Evolutionary conservation across 2,888 invertebrate genomes (phyloP).

Genomic region (Drosophila nr. perissopoda): DNA sequence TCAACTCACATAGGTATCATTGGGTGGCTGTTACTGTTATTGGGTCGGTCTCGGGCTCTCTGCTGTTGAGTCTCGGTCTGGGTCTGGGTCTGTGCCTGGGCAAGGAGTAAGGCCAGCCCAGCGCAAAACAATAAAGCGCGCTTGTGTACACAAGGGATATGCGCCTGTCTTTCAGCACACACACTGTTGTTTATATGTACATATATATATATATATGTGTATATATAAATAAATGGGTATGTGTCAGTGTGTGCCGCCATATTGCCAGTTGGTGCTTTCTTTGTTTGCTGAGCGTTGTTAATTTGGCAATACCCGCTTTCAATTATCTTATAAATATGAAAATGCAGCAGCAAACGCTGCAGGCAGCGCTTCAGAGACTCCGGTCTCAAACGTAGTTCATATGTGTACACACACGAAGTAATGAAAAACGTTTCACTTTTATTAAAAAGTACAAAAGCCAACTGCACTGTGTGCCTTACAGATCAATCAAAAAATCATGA

Average conservation of each 20-base stretch:
- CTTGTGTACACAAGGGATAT: constrained; percentile 83
- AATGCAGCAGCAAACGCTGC: constrained; percentile 79
- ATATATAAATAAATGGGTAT: constrained; percentile 14
- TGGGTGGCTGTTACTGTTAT: constrained; percentile 52
- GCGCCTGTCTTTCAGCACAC: constrained; percentile 69
- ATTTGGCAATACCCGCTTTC: constrained; percentile 84
- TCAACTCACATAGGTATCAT: constrained; percentile 49
- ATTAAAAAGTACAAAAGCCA: constrained; percentile 71
- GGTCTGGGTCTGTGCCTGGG: constrained; percentile 20
- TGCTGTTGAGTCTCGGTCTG: constrained; percentile 1
- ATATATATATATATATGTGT: constrained; percentile 17
- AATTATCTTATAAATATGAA: constrained; percentile 84
- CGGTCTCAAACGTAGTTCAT: constrained; percentile 26
- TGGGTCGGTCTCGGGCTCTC: constrained; percentile 5
- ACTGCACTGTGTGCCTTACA: constrained; percentile 81
- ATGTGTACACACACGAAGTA: constrained; percentile 49
- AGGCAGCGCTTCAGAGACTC: constrained; percentile 45
- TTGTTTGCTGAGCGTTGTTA: constrained; percentile 82
- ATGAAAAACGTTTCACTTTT: constrained; percentile 79
- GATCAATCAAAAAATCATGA: constrained; percentile 83
- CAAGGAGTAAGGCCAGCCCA: constrained; percentile 65
- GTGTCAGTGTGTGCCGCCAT: constrained; percentile 59
- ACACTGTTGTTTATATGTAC: constrained; percentile 19
- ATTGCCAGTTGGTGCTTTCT: constrained; percentile 64
- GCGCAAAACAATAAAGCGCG: constrained; percentile 82